Evolutionary conservation across 1,140 invertebrate genomes (phyloP).

Genomic region (Rhopalosiphum padi): DNA sequence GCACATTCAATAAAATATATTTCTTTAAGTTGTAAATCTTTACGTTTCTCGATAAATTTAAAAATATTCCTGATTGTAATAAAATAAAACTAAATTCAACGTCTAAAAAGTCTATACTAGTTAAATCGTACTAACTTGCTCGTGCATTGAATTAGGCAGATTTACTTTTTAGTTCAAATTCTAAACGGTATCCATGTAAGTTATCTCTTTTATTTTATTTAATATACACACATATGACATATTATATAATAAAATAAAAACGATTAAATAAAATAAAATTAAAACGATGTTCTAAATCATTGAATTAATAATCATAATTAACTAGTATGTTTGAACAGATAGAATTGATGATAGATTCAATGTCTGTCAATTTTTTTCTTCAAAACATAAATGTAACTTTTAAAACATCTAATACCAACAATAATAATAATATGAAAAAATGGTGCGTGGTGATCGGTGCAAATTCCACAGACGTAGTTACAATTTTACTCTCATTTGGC

Average conservation of each 20-base stretch:
- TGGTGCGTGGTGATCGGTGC: background rate
- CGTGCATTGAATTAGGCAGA: background rate
- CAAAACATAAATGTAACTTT: background rate
- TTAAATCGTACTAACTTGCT: too few relatives aligned
- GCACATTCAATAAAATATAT: background rate
- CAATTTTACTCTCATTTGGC: constrained; percentile 11
- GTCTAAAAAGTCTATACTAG: background rate
- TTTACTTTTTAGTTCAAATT: background rate
- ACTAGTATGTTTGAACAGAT: background rate
- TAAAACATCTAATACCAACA: background rate
- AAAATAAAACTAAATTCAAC: background rate
- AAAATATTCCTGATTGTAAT: background rate
- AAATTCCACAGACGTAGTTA: background rate
- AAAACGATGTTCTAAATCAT: background rate
- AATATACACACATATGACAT: too few relatives aligned
- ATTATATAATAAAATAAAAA: background rate
- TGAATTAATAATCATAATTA: background rate
- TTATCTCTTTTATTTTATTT: background rate
- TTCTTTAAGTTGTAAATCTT: background rate
- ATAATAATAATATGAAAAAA: background rate
- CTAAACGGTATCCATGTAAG: background rate
- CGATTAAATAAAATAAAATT: background rate
- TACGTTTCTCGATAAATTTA: background rate
- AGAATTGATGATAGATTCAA: background rate
- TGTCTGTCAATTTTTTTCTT: background rate